Evolutionary conservation across 2,113 vertebrate genomes (phyloP).

Genomic region (Telmatochromis sp.): DNA sequence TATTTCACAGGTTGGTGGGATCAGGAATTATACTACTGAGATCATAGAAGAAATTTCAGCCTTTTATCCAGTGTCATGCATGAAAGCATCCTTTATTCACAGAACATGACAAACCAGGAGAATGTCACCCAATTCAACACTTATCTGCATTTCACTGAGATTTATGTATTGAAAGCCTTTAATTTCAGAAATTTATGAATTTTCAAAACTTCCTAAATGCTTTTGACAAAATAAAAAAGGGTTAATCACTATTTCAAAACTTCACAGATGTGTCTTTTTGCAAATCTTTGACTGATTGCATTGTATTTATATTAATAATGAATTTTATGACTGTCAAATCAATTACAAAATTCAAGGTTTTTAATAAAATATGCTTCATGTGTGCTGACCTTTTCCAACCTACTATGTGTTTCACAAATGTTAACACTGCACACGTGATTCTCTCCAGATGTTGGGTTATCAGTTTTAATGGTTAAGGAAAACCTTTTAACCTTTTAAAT

Average conservation of each 20-base stretch:
- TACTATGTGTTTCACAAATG: not conserved
- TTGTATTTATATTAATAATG: not conserved
- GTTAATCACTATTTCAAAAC: not conserved
- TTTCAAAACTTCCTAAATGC: not conserved
- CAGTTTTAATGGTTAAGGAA: not conserved
- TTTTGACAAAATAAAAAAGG: not conserved
- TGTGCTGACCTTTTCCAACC: not conserved
- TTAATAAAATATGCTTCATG: not conserved
- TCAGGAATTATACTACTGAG: constrained; percentile 81
- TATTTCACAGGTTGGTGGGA: constrained; percentile 79
- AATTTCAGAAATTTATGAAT: not conserved
- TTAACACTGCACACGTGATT: not conserved
- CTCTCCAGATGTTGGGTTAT: not conserved
- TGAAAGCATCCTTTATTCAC: not conserved
- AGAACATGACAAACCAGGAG: not conserved
- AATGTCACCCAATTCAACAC: not conserved
- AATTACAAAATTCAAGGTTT: fast-evolving
- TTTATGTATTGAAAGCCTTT: not conserved
- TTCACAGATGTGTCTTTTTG: not conserved
- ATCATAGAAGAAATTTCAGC: not conserved
- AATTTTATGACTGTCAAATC: not conserved
- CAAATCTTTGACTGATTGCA: not conserved
- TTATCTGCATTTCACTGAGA: not conserved
- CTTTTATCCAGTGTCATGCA: not conserved
- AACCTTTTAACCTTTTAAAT: not conserved